Evolutionary conservation across 1,140 invertebrate genomes (phyloP).

Genomic region (Cotesia vestalis): DNA sequence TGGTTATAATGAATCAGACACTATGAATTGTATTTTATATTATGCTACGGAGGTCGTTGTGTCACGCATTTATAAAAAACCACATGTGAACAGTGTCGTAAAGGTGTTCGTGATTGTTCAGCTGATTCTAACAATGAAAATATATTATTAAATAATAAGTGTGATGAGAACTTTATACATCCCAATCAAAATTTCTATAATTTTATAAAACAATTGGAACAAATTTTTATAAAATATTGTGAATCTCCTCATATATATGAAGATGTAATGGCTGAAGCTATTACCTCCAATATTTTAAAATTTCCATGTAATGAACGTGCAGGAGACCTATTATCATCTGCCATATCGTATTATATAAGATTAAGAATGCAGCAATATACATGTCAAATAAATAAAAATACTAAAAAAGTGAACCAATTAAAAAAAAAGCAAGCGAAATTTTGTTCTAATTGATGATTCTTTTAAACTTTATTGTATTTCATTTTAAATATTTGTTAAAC

Average conservation of each 20-base stretch:
- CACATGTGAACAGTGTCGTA: neutral
- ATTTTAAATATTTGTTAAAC: no score
- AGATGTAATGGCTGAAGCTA: conserved; percentile 14
- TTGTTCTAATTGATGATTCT: neutral
- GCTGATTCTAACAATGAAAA: neutral
- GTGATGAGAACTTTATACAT: conserved; percentile 25
- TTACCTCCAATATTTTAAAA: neutral
- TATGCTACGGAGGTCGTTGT: conserved; percentile 6
- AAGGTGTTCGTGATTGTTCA: neutral
- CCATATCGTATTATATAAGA: conserved; percentile 1
- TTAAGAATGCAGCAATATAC: conserved; percentile 8
- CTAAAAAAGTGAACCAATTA: neutral
- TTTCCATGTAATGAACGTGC: conserved; percentile 28
- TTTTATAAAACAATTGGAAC: conserved; percentile 22
- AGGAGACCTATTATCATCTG: neutral
- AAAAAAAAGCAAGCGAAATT: neutral
- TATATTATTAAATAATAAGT: conserved; percentile 6
- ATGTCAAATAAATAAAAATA: neutral
- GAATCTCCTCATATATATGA: conserved; percentile 11
- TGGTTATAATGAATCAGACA: neutral
- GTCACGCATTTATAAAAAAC: neutral
- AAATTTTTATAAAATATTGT: conserved; percentile 27
- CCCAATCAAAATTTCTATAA: conserved; percentile 20
- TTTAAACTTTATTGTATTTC: no score
- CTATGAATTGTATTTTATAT: conserved; percentile 21